Base-by-base conservation (phyloP, 2,888 invertebrate genomes). In the Lithosia quadra region DNA sequence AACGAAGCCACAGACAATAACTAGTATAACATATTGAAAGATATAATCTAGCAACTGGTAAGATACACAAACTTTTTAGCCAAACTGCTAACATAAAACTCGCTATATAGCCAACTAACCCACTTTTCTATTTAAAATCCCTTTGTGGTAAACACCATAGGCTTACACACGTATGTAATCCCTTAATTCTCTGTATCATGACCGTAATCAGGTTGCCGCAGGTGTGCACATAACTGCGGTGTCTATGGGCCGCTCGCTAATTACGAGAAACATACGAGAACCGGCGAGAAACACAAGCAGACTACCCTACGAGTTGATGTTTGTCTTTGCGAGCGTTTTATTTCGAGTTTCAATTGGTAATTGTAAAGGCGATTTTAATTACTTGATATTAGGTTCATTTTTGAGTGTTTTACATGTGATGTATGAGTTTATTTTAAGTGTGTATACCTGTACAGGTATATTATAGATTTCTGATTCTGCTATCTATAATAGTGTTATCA, bases 211-310 rank as follows among this genome's bases (percentile, higher is more conserved):
- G 67, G 55, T n/a, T 49, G 58, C 72, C 74, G 76, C 79, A 81
- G 79, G 79, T 79, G 79, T 21, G 64, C 69, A 78, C 71, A 74
- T 78, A 70, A 78, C 63, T 69, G 81, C 59, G 81, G 79, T 74
- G 61, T 65, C 70, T 65, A 71, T 69, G 63, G 34, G 49, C 67
- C 62, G 63, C 66, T 57, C 63, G 67, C 81, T 79, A 79, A 81
- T 79, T 79, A 69, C 69, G 68, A 62, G 58, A 63, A 69, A 80
- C 80, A 69, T 49, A 65, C 61, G 55, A 24, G 61, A 57, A 63
- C 66, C 21, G 43, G 21, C 21, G 36, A 36, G 60, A 56, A 64
- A 65, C 59, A 64, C 60, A 34, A 63, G 63, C 34, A 60, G 21
- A 68, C 28, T 49, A 28, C n/a, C 76, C 72, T 49, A 34, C 36